A percentile compares a stretch with the other conserved stretches of the same genome.
phyloP scores from a whole-genome alignment of 2,888 invertebrate genomes.

The Subacronicta megacephala region DNA sequence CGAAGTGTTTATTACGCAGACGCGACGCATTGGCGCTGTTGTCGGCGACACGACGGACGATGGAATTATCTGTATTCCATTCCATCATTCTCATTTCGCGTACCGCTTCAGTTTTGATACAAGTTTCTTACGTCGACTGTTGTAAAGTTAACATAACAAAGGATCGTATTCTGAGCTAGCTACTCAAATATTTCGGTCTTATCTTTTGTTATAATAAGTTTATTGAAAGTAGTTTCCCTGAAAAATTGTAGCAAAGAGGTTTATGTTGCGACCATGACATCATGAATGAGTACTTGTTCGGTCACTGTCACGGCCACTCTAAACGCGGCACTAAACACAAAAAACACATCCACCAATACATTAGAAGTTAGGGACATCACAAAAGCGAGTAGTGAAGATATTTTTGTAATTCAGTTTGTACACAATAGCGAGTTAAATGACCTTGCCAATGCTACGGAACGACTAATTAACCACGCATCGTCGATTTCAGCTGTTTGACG shows the following conservation, averaged over 20 bases:
- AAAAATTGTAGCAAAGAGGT: conserved; percentile 17
- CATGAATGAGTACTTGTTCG: conserved; percentile 24
- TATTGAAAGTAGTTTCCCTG: conserved; percentile 7
- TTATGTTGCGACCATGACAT: conserved; percentile 15
- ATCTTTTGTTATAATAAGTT: conserved; percentile 10
- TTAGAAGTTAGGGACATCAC: conserved; percentile 12
- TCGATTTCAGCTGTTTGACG: conserved; percentile 69
- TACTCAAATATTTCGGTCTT: conserved; percentile 20
- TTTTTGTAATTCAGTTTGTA: conserved; percentile 46
- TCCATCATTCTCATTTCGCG: conserved; percentile 45
- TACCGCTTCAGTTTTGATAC: conserved; percentile 36
- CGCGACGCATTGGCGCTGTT: conserved; percentile 70
- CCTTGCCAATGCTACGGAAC: conserved; percentile 74
- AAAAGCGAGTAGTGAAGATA: conserved; percentile 44
- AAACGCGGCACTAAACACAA: conserved; percentile 14
- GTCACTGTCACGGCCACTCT: conserved; percentile 35
- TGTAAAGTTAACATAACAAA: conserved; percentile 35
- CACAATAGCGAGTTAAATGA: conserved; percentile 65
- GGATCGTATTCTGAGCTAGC: conserved; percentile 27
- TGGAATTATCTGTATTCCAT: conserved; percentile 52
- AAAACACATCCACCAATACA: conserved; percentile 18
- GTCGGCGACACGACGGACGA: conserved; percentile 40
- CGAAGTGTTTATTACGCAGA: conserved; percentile 73
- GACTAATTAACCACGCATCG: conserved; percentile 74
- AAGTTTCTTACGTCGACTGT: conserved; percentile 20